A percentile compares a stretch with the other conserved stretches of the same genome.
phyloP scores from a whole-genome alignment of 1,140 invertebrate genomes.

The Linepithema humile region DNA sequence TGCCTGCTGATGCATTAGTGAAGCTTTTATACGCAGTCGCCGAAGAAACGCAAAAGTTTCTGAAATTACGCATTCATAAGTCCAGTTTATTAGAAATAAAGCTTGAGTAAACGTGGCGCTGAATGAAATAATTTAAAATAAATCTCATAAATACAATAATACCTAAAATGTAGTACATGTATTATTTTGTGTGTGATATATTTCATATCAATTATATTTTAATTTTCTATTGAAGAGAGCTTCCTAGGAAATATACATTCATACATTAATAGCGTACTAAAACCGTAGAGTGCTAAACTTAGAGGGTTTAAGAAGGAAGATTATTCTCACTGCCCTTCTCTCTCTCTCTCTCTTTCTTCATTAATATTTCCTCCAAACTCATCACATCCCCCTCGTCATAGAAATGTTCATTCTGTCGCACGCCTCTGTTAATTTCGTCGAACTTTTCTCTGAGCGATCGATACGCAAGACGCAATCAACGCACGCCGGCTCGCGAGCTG shows the following conservation, averaged over 20 bases:
- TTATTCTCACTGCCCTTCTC: background rate
- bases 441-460: constrained; percentile 56
- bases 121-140: background rate
- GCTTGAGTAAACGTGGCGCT: background rate
- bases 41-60: background rate
- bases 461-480: background rate
- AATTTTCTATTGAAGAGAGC: background rate
- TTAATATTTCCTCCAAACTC: too few relatives aligned
- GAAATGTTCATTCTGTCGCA: background rate
- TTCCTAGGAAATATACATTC: background rate
- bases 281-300: too few relatives aligned
- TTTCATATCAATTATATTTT: too few relatives aligned
- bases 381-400: background rate
- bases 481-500: background rate
- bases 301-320: background rate
- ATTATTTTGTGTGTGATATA: too few relatives aligned
- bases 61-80: background rate
- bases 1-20: background rate
- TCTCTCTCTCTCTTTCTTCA: background rate
- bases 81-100: background rate
- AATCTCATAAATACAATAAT: too few relatives aligned
- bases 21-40: background rate
- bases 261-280: background rate
- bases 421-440: background rate
- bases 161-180: too few relatives aligned